phyloP scores from a whole-genome alignment of 2,113 vertebrate species.

The Peucedramus taeniatus region DNA sequence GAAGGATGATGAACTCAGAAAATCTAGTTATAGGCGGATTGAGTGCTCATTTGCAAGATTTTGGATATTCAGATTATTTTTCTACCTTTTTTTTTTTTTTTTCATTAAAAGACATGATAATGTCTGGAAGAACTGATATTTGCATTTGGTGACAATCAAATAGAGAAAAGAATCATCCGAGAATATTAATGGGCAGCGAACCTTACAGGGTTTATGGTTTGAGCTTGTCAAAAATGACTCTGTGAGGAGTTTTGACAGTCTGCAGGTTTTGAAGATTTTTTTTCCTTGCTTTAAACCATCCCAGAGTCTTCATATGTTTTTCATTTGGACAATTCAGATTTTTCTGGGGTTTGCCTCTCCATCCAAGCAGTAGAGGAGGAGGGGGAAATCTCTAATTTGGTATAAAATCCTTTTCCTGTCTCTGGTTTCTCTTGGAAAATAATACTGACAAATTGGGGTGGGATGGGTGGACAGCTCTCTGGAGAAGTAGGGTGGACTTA shows the following conservation, averaged over 20 bases:
- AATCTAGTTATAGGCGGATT: not conserved
- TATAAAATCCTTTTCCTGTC: not conserved
- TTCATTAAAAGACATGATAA: not conserved
- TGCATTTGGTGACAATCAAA: slow-evolving; percentile 38
- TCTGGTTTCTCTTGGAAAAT: not conserved
- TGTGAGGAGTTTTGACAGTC: not conserved
- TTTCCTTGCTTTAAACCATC: not conserved
- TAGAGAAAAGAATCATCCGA: not conserved
- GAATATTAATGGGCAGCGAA: slow-evolving; percentile 7
- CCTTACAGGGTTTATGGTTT: not conserved
- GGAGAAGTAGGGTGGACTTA: not conserved
- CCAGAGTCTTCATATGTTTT: not conserved
- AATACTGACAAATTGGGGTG: not conserved
- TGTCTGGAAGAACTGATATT: slow-evolving; percentile 6
- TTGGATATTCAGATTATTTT: not conserved
- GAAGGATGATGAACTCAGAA: not conserved
- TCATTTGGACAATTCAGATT: not conserved
- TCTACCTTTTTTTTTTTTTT: not conserved
- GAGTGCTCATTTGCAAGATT: not conserved
- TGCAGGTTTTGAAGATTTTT: not conserved
- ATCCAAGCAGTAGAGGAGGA: not conserved
- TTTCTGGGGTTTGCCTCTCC: not conserved
- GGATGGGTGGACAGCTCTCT: not conserved
- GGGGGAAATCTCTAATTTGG: not conserved
- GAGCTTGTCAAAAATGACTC: slow-evolving; percentile 39